Base-by-base conservation (phyloP, 2,797 vertebrate species). In the Phataginus tricuspis region DNA sequence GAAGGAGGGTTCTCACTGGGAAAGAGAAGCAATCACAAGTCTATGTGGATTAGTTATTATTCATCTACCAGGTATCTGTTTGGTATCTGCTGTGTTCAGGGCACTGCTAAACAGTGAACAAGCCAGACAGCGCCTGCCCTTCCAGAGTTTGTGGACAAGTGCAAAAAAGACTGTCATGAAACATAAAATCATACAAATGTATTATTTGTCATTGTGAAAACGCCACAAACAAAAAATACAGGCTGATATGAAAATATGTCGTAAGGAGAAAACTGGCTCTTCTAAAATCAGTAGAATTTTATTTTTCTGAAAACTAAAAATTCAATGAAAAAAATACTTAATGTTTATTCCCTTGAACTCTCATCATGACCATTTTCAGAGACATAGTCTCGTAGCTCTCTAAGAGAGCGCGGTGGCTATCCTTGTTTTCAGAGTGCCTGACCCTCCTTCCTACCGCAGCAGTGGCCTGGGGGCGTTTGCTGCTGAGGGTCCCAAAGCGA, bases 301-400 rank as follows among this genome's bases (percentile, higher is more conserved):
- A 39, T 45, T 51, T 53, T 96, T 85, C 68, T 92, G 77, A 90
- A 90, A 77, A 42, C 71, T 34, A 86, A 82, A 69, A 83, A 79
- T 14, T 66, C 19, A 68, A 39, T 59, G 49, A 66, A 86, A 68
- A 59, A 87, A 91, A 61, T 79, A 8, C 16, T 79, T 69, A n/a
- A 63, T 89, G 29, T 71, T 90, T 82, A 64, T 86, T 57, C 61
- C 11, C 34, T 59, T 82, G 29, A 92, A 86, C 13, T 64, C 57
- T 49, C n/a, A 71, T 71, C 89, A 53, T 2, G 29, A 69, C n/a
- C 5, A 0, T 85, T 74, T 92, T 89, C 72, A 79, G 3, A 31
- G 37, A 64, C 23, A 34, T 16, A 31, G 19, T 39, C 27, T 84
- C 12, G 61, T 71, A 25, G 37, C 77, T 86, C 80, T 71, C 66